Conservation (phyloP, 2,797 vertebrate genomes). For the Gallinago stenura region DNA sequence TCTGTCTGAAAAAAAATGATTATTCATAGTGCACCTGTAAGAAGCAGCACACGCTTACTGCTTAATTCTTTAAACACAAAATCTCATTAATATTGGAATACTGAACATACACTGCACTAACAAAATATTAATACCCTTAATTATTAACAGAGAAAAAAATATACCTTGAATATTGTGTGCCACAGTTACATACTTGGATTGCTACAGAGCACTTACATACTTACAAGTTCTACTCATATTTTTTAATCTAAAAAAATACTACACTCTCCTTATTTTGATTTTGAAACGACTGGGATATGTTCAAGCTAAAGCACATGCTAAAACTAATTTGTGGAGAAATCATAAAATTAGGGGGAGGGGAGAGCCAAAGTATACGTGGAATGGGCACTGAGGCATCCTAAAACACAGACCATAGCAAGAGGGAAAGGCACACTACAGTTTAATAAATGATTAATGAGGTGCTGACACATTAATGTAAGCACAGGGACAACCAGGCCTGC, state of each 20-base stretch:
- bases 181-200: not conserved
- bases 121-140: constrained; percentile 28
- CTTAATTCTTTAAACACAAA: constrained; percentile 56
- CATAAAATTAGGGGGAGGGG: constrained; percentile 56
- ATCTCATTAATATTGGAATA: constrained; percentile 31
- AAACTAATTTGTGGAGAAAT: constrained; percentile 71
- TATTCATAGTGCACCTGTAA: constrained; percentile 74
- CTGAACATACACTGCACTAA: not conserved
- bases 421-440: constrained; percentile 59
- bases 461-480: constrained; percentile 75
- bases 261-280: constrained; percentile 45
- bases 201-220: constrained; percentile 23
- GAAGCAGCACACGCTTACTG: not conserved
- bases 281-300: constrained; percentile 36
- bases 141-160: constrained; percentile 18
- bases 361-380: constrained; percentile 49
- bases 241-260: constrained; percentile 70
- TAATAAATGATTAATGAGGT: constrained; percentile 76
- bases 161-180: not conserved
- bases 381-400: constrained; percentile 57
- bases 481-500: constrained; percentile 68
- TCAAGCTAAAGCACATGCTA: constrained; percentile 62
- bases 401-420: constrained; percentile 56
- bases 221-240: constrained; percentile 37
- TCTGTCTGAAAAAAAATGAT: constrained; percentile 59